Base-by-base conservation (phyloP, 2,113 vertebrate genomes). In the Oostethus manadensis region DNA sequence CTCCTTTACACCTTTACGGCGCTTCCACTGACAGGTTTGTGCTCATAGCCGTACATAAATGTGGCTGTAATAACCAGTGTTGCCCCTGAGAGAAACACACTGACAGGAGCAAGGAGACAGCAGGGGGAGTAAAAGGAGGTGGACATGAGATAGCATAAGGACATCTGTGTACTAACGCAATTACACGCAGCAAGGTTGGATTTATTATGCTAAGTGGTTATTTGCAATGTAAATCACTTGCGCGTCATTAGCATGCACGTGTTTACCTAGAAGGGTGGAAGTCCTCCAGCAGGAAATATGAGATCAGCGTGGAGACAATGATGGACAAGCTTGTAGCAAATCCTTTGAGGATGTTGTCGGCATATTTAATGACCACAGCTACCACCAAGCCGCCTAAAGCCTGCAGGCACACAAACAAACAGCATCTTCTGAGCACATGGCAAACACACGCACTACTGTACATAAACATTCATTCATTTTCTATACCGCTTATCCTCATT, bases 21-120 rank as follows among this genome's bases (percentile, higher is more conserved):
- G 23, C 35, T 87, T 73, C 88, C 89, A 60, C 83, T 83, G 62
- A 86, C 57, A 56, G 91, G 88, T 81, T 94, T 96, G 65, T 81
- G 79, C 83, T 95, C 90, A 22, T 93, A 93, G 76, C 94, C 84
- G 0, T 98, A 99, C 15, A 99, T 88, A 81, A 98, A 97, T 56
- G 97, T 99, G 44, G 97, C 94, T 58, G 84, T 74, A 76, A 96
- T 95, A 72, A 98, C 96, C 79, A 98, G 87, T 57, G 92, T 1
- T 11, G 94, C 85, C 70, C 97, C 97, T 1, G 93, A 40, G 80
- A 97, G 94, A 84, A 98, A 98, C 44, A 94, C 68, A 60, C 96
- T 99, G 64, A 68, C 56, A 54, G 40, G 57, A 11, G 10, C 29
- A 29, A 13, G 50, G 50, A 17, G 23, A 23, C 15, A 38, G 10